These are phyloP conservation scores for Monodelphis domestica DNA, from an alignment of 2,797 vertebrate genomes.

Conservation along the genomic window DNA sequence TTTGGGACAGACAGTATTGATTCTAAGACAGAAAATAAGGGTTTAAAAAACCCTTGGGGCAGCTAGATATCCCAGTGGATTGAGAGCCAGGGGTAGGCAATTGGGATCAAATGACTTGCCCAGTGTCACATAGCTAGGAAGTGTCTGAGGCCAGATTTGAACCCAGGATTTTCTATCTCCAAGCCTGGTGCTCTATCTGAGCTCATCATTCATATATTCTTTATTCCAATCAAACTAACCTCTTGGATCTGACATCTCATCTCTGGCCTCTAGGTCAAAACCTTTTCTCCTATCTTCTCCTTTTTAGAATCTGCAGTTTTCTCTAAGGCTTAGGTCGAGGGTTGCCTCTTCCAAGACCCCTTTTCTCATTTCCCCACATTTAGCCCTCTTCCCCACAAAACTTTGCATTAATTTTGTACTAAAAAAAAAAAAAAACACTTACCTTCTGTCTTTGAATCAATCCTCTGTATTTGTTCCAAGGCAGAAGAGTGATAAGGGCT, in stretches of 20 bases:
- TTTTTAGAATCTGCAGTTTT: not conserved
- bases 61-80: no score
- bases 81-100: no score
- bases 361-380: not conserved
- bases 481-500: no score
- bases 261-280: not conserved
- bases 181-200: not conserved
- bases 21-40: no score
- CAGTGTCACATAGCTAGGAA: not conserved
- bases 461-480: no score
- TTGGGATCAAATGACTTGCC: not conserved
- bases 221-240: not conserved
- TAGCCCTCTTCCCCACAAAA: not conserved
- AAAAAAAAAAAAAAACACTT: no score
- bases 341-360: not conserved
- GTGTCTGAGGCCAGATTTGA: not conserved
- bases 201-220: not conserved
- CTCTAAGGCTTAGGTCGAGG: not conserved
- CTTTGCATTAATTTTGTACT: not conserved
- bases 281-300: not conserved
- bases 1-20: no score
- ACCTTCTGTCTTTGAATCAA: no score
- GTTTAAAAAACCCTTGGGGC: no score
- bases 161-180: not conserved
- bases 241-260: not conserved